Evolutionary conservation across 2,888 invertebrate genomes (phyloP).

Genomic region (Dicyrtomina minuta): DNA sequence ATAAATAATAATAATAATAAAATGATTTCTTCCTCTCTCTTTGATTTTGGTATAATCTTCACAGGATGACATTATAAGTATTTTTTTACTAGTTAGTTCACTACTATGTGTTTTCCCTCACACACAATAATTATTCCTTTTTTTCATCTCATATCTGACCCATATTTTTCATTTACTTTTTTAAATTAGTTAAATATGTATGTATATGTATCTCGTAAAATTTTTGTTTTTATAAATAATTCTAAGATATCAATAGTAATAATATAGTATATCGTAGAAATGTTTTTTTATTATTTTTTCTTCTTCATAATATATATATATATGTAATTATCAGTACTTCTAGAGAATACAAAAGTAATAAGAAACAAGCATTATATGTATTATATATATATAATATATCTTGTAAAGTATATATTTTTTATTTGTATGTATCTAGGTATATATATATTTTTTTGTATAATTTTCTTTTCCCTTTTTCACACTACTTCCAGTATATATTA

Average conservation of each 20-base stretch:
- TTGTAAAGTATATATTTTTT: constrained; percentile 7
- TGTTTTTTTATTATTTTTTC: not conserved
- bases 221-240: not conserved
- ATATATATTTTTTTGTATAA: not conserved
- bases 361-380: constrained; percentile 23
- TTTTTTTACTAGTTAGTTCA: too few relatives aligned
- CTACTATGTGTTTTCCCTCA: too few relatives aligned
- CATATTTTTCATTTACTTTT: too few relatives aligned
- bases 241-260: not conserved
- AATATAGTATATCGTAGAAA: constrained; percentile 12
- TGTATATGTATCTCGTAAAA: too few relatives aligned
- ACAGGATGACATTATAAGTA: too few relatives aligned
- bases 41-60: too few relatives aligned
- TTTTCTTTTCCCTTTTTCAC: not conserved
- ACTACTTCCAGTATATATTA: not conserved
- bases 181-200: too few relatives aligned
- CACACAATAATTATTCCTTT: too few relatives aligned
- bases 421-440: not conserved
- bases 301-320: constrained; percentile 10
- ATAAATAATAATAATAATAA: too few relatives aligned
- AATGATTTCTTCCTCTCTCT: too few relatives aligned
- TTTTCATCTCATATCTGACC: too few relatives aligned
- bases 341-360: constrained; percentile 26
- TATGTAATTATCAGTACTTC: constrained; percentile 5
- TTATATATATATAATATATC: not conserved